Base-by-base conservation (phyloP, 1,140 invertebrate species). In the Camponotus pennsylvanicus region DNA sequence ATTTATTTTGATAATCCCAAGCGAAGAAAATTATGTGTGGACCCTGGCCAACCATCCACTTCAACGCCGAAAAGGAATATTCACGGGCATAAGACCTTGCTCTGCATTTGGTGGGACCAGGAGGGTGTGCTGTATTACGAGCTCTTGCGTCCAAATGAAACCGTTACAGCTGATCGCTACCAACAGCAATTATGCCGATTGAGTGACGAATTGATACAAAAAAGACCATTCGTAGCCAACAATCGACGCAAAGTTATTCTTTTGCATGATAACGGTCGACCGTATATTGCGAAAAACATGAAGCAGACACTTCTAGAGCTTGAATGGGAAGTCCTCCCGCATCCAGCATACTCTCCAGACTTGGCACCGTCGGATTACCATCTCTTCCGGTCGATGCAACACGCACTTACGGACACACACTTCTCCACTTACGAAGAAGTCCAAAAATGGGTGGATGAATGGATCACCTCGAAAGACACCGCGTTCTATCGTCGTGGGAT, bases 311-410 rank as follows among this genome's bases (percentile, higher is more conserved):
- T 27, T 27, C 27, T 27, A 27, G 27, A 27, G 27, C 27, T 27
- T 27, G 27, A 27, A 27, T 27, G 27, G 27, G 27, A 27, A 27
- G 11, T 70, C 6, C n/a, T 69, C 37, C 40, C 40, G 2, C 13
- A 32, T 70, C 40, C 67, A 45, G 37, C 4, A 3, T 67, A 69
- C 13, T 52, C 7, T 52, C 27, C 27, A 71, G 15, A 71, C 27
- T 52, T 71, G 27, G 27, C 69, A 70, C 3, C 42, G 15, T 34
- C 45, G 45, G 45, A 71, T 71, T 71, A 71, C 40, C 13, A 69
- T 69, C 21, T 69, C 11, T 45, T 45, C 67, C 21, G 5, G 0
- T 69, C 40, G 6, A 69, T 69, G 21, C 66, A 69, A 69, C 66
- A 69, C 11, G n/a, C 37, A 15, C 40, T 69, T 69, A 27, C 11